These are phyloP conservation scores for Mirounga angustirostris DNA, from an alignment of 2,113 vertebrate species.

Conservation along the genomic window DNA sequence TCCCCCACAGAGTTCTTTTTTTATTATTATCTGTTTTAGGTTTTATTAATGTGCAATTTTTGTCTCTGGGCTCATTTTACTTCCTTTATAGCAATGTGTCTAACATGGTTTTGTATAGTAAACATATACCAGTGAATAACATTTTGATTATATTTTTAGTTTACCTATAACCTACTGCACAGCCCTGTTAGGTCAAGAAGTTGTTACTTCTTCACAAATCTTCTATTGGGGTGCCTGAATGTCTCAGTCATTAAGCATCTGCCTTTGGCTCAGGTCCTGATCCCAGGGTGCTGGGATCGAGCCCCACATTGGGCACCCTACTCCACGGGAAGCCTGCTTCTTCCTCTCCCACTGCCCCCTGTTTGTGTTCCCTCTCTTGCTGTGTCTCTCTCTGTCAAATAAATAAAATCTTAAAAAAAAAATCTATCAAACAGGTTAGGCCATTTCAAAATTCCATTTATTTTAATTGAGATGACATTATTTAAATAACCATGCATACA, in stretches of 20 bases:
- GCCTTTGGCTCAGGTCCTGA: too few relatives aligned
- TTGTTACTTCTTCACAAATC: neutral
- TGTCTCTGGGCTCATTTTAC: neutral
- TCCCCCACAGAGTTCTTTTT: neutral
- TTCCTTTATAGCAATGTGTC: neutral
- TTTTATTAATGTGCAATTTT: neutral
- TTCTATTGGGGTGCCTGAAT: neutral
- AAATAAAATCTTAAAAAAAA: too few relatives aligned
- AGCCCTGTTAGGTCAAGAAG: neutral
- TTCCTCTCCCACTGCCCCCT: too few relatives aligned
- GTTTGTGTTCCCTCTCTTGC: too few relatives aligned
- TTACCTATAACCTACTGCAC: neutral
- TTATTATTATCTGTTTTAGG: neutral
- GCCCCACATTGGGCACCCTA: too few relatives aligned
- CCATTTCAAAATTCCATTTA: neutral
- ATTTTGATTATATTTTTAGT: conserved; percentile 26
- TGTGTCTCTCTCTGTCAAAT: too few relatives aligned
- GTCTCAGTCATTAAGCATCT: too few relatives aligned
- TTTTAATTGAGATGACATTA: neutral
- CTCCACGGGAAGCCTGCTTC: too few relatives aligned
- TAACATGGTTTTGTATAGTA: neutral
- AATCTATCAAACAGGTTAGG: neutral
- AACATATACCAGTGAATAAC: neutral
- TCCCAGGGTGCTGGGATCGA: too few relatives aligned
- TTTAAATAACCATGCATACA: neutral